Evolutionary conservation across 1,140 invertebrate genomes (phyloP).

Genomic region (Liolophura sinensis): DNA sequence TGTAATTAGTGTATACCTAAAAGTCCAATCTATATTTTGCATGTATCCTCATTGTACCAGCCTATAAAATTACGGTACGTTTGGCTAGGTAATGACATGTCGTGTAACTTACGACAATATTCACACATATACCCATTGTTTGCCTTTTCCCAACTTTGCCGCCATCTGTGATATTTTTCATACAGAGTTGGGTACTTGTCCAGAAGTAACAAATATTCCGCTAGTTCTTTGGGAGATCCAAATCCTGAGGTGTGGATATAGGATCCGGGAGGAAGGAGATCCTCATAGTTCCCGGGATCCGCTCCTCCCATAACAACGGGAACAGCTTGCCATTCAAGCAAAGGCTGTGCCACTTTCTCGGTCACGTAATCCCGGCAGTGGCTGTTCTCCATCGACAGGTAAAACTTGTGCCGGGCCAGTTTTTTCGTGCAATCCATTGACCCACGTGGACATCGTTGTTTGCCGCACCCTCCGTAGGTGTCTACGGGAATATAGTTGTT

Average conservation of each 20-base stretch:
- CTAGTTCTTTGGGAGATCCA: slow-evolving; percentile 60
- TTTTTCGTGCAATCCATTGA: slow-evolving; percentile 18
- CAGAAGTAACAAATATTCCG: slow-evolving; percentile 61
- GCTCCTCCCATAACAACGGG: too few relatives aligned
- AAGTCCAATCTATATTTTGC: too few relatives aligned
- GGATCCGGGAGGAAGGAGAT: slow-evolving; percentile 67
- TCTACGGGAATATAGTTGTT: slow-evolving; percentile 65
- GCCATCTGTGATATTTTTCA: too few relatives aligned
- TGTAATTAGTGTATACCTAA: too few relatives aligned
- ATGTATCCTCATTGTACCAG: too few relatives aligned
- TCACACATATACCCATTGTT: too few relatives aligned
- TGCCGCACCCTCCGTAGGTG: slow-evolving; percentile 68
- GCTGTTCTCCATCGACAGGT: slow-evolving; percentile 73
- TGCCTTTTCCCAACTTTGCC: too few relatives aligned
- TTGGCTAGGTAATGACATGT: too few relatives aligned
- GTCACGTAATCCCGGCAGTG: slow-evolving; percentile 96
- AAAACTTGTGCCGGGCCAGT: slow-evolving; percentile 45
- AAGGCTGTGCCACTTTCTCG: slow-evolving; percentile 82
- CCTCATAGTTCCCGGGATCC: slow-evolving; percentile 56
- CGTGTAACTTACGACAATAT: too few relatives aligned
- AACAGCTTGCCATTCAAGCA: too few relatives aligned
- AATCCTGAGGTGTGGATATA: slow-evolving; percentile 69
- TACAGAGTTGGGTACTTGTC: slow-evolving; percentile 24
- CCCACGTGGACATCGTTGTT: slow-evolving; percentile 1
- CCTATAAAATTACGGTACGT: too few relatives aligned